Evolutionary conservation across 2,888 invertebrate genomes (phyloP).

Genomic region (Stenoptilia bipunctidactyla): DNA sequence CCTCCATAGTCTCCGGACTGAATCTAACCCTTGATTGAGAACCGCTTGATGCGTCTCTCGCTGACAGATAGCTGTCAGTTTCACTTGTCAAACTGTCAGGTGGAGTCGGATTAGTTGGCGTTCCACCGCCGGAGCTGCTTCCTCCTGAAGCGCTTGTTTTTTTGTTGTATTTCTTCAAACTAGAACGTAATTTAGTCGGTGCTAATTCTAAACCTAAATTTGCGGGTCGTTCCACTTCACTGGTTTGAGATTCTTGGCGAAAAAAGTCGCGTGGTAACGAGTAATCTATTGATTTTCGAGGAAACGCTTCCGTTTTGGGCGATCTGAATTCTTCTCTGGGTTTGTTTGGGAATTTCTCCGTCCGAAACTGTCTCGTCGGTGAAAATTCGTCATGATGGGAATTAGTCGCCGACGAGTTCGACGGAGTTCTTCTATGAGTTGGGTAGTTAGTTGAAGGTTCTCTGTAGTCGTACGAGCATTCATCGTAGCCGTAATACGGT

Average conservation of each 20-base stretch:
- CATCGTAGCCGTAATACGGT: slow-evolving; percentile 52
- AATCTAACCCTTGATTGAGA: slow-evolving; percentile 82
- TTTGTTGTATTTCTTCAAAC: slow-evolving; percentile 79
- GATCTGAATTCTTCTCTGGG: slow-evolving; percentile 37
- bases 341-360: slow-evolving; percentile 25
- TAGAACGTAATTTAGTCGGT: slow-evolving; percentile 80
- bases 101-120: slow-evolving; percentile 87
- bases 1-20: slow-evolving; percentile 81
- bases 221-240: slow-evolving; percentile 25
- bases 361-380: slow-evolving; percentile 41
- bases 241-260: slow-evolving; percentile 36
- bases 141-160: slow-evolving; percentile 67
- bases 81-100: slow-evolving; percentile 89
- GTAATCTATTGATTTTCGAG: slow-evolving; percentile 44
- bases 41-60: slow-evolving; percentile 79
- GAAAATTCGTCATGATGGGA: slow-evolving; percentile 66
- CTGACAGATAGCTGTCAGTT: slow-evolving; percentile 87
- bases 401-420: slow-evolving; percentile 76
- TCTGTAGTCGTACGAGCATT: slow-evolving; percentile 46
- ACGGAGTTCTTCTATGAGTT: slow-evolving; percentile 82
- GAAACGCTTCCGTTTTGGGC: slow-evolving; percentile 39
- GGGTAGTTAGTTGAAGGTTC: slow-evolving; percentile 44
- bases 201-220: slow-evolving; percentile 75
- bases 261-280: slow-evolving; percentile 49
- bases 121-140: slow-evolving; percentile 75